Evolutionary conservation across 2,113 vertebrate species (phyloP), one percentile per base, ranked within the genome.

Genomic region (Ciconia boyciana): DNA sequence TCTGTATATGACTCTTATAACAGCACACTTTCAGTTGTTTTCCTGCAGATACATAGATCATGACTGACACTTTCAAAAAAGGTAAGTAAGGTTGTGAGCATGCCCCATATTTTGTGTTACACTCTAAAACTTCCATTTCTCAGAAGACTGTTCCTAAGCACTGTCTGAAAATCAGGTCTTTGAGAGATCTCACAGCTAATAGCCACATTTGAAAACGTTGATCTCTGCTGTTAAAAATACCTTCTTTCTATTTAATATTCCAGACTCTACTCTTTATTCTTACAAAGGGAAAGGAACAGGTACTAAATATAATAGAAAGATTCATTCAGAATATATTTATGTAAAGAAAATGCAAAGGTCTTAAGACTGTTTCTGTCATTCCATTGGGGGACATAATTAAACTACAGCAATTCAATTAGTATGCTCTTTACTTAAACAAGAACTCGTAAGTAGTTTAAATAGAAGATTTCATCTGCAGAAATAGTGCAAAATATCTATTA

Each of bases 361-460:
- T 82, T 75, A 32, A 84, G 48, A 13, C 20, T 24, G 6, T 91
- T 92, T 87, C 46, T 64, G 51, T 62, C 31, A 46, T 86, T 62
- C 36, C 60, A 54, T n/a, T 46, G 68, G 46, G 36, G 43, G 15
- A 76, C 78, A 77, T 76, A 87, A 92, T 92, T 95, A 90, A 85
- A 49, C 41, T 76, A 72, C 57, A 95, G 48, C 25, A 95, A 92
- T 95, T 94, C 62, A 95, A 61, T 92, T 92, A 96, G 36, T 64
- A 89, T 55, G 25, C 9, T 93, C 54, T 85, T 93, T 91, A 85
- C 55, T 96, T 84, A 91, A 96, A 87, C 18, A 70, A 95, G 76
- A 94, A 75, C 61, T 90, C 49, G 52, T 28, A 72, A 58, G 29
- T 77, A 44, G 32, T 34, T 94, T 81, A 95, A 93, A 95, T 68